phyloP scores from a whole-genome alignment of 2,888 invertebrate genomes.

The Stenolophus ochropezus region DNA sequence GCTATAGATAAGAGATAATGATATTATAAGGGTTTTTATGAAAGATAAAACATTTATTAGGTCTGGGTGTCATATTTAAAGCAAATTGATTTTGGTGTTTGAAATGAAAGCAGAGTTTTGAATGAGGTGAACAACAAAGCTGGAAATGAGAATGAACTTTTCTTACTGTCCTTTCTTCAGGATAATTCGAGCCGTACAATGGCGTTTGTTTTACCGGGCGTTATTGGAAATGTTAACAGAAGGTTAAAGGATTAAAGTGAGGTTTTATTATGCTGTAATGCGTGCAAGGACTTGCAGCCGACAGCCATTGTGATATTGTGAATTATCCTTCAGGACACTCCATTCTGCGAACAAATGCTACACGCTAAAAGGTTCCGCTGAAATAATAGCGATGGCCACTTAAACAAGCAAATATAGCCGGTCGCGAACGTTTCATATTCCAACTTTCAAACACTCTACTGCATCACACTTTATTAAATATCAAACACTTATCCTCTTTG shows the following conservation, averaged over 20 bases:
- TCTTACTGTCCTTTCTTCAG: neutral
- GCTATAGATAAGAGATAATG: no score
- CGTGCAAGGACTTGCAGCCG: conserved; percentile 3
- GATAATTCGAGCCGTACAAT: neutral
- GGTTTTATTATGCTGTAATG: conserved; percentile 27
- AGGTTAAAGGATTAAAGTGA: conserved; percentile 51
- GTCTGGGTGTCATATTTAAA: no score
- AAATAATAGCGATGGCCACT: conserved; percentile 20
- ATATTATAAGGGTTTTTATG: no score
- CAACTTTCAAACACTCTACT: no score
- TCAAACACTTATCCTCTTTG: no score
- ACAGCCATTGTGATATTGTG: conserved; percentile 39
- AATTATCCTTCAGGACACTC: conserved; percentile 15
- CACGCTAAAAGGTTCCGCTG: conserved; percentile 21
- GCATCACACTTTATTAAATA: no score
- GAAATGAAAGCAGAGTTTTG: no score
- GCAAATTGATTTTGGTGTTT: no score
- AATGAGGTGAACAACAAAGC: no score
- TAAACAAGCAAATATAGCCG: neutral
- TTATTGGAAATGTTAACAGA: conserved; percentile 52
- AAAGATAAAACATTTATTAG: no score
- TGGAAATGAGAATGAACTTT: neutral
- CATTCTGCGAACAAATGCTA: conserved; percentile 35
- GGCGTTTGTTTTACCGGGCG: conserved; percentile 9
- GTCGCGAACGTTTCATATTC: no score